Base-by-base conservation (phyloP, 1,140 invertebrate species). In the Hyposmocoma kahamanoa region DNA sequence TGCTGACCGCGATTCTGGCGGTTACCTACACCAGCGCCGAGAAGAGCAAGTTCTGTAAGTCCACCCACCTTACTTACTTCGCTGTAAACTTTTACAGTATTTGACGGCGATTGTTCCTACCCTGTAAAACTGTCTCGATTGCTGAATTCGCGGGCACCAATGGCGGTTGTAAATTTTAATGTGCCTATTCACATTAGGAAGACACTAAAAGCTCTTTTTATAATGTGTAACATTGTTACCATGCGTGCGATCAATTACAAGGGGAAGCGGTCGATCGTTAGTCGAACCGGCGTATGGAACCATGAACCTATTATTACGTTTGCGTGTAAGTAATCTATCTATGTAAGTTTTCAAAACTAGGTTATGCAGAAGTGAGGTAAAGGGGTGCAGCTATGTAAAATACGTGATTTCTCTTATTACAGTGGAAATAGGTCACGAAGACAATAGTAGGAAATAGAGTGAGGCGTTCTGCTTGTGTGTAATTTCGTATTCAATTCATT, bases 31-130 rank as follows among this genome's bases (percentile, higher is more conserved):
- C 59, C 54, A 67, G 64, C 59, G 78, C 76, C 30, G 81, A 84
- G 67, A 84, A 84, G 56, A 84, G 81, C 68, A 84, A 84, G 59
- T 84, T 84, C 74, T 84, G 81, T 84, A 62, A 81, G 81, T 84
- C 59, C n/a, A n/a, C n/a, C n/a, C n/a, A n/a, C n/a, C n/a, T n/a
- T n/a, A n/a, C n/a, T n/a, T n/a, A n/a, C n/a, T n/a, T n/a, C n/a
- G n/a, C n/a, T n/a, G n/a, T n/a, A n/a, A n/a, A n/a, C n/a, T n/a
- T n/a, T n/a, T n/a, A n/a, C n/a, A n/a, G n/a, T n/a, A n/a, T n/a
- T n/a, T n/a, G n/a, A n/a, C n/a, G n/a, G n/a, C n/a, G n/a, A n/a
- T n/a, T n/a, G n/a, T n/a, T n/a, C n/a, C n/a, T n/a, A n/a, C n/a
- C n/a, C n/a, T n/a, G n/a, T n/a, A n/a, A n/a, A n/a, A n/a, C n/a